Conservation (phyloP, 2,113 vertebrate genomes). For the Pterocles burchelli region DNA sequence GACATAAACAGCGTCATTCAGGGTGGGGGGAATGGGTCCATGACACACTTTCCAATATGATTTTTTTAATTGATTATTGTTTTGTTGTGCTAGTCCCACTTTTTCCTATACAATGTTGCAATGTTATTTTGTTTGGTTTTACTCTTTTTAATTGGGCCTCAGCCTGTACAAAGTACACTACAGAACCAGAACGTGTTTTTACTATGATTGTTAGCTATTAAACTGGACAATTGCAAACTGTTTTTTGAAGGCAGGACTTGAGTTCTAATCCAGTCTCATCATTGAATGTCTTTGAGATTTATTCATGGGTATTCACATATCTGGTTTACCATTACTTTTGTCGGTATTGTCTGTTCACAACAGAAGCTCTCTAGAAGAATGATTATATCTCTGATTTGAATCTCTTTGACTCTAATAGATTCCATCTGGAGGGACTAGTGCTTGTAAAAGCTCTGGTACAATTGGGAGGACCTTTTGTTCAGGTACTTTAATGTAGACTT, state of each 20-base stretch:
- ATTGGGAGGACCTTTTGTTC: neutral
- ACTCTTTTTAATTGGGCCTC: neutral
- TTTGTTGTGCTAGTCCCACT: neutral
- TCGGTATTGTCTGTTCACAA: neutral
- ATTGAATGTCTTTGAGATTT: neutral
- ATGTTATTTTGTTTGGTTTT: neutral
- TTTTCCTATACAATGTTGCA: neutral
- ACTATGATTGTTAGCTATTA: neutral
- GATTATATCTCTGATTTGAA: neutral
- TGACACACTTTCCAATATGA: neutral
- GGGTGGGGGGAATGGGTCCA: too few relatives aligned
- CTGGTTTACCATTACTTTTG: neutral
- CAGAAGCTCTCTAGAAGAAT: neutral
- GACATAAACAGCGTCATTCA: too few relatives aligned
- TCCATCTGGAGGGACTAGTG: neutral
- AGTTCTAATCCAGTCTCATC: neutral
- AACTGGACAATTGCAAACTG: neutral
- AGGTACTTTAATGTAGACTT: neutral
- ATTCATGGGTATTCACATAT: neutral
- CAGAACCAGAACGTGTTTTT: neutral
- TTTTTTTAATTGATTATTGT: neutral
- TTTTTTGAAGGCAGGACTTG: neutral
- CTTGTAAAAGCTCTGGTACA: slow-evolving; percentile 6
- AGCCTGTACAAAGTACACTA: neutral
- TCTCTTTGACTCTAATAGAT: neutral